A percentile compares a stretch with the other conserved stretches of the same genome.
These are phyloP conservation scores for Hydrozoanthus tunicans DNA, from an alignment of 64 coral and sea anemone species.

Conservation along the genomic window DNA sequence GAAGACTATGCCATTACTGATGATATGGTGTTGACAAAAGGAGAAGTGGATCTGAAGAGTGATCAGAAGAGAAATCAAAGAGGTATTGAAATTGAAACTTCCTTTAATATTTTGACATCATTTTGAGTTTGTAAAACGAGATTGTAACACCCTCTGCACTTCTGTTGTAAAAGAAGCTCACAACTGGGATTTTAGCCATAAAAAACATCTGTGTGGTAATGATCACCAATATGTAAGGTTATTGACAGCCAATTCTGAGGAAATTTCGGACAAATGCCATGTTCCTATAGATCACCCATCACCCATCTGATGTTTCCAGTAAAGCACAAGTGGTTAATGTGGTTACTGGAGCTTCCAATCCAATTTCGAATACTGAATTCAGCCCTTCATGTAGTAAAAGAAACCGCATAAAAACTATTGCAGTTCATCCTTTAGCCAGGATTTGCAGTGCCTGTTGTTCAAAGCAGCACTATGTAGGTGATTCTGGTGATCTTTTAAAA, in stretches of 20 bases:
- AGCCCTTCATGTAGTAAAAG: not conserved
- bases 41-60: conserved; percentile 66
- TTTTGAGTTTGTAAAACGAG: conserved; percentile 64
- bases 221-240: conserved; percentile 16
- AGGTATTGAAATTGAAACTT: conserved; percentile 48
- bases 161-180: conserved; percentile 59
- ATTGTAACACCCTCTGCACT: conserved; percentile 50
- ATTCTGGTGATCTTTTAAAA: not conserved
- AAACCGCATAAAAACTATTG: not conserved
- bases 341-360: not conserved
- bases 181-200: conserved; percentile 75
- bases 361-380: not conserved
- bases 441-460: not conserved
- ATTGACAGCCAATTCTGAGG: conserved; percentile 36
- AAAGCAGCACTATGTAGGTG: not conserved
- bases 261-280: conserved; percentile 42
- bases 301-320: not conserved
- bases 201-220: conserved; percentile 21
- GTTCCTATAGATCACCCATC: not conserved
- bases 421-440: not conserved
- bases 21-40: conserved; percentile 62
- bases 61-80: conserved; percentile 67
- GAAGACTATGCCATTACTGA: conserved; percentile 60
- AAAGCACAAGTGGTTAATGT: not conserved
- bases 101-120: conserved; percentile 12